Conservation (phyloP, 2,797 vertebrate genomes). For the Notamacropus eugenii region DNA sequence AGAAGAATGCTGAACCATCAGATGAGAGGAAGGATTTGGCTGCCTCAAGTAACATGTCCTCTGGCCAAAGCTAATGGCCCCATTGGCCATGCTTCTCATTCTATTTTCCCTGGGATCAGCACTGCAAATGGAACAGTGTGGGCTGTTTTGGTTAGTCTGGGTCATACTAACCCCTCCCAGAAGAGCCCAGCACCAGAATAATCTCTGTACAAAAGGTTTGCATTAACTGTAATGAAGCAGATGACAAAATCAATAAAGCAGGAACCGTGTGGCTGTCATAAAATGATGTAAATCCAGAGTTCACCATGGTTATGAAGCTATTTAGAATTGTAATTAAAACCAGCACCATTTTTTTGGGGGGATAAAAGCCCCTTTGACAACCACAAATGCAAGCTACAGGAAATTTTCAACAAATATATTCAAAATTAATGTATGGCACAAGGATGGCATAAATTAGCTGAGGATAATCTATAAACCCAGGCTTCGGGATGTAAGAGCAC, state of each 20-base stretch:
- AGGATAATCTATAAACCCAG: constrained; percentile 80
- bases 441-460: constrained; percentile 83
- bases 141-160: constrained; percentile 77
- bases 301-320: constrained; percentile 87
- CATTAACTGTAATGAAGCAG: constrained; percentile 90
- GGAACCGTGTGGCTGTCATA: constrained; percentile 86
- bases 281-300: constrained; percentile 88
- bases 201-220: constrained; percentile 87
- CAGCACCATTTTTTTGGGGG: constrained; percentile 84
- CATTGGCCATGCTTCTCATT: constrained; percentile 66
- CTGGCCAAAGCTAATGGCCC: constrained; percentile 67
- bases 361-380: constrained; percentile 87
- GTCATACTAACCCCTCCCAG: constrained; percentile 70
- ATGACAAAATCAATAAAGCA: constrained; percentile 91
- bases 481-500: constrained; percentile 74
- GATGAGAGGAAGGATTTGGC: constrained; percentile 7
- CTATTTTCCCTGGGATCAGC: constrained; percentile 73
- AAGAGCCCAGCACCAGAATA: constrained; percentile 76
- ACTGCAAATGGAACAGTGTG: constrained; percentile 42
- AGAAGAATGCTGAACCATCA: rapidly evolving
- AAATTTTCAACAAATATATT: constrained; percentile 87
- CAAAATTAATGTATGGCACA: constrained; percentile 83
- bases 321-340: constrained; percentile 91
- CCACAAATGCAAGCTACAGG: constrained; percentile 84
- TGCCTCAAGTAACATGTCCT: constrained; percentile 56